phyloP scores from a whole-genome alignment of 1,140 invertebrate genomes.

The Sarcophaga peregrina region DNA sequence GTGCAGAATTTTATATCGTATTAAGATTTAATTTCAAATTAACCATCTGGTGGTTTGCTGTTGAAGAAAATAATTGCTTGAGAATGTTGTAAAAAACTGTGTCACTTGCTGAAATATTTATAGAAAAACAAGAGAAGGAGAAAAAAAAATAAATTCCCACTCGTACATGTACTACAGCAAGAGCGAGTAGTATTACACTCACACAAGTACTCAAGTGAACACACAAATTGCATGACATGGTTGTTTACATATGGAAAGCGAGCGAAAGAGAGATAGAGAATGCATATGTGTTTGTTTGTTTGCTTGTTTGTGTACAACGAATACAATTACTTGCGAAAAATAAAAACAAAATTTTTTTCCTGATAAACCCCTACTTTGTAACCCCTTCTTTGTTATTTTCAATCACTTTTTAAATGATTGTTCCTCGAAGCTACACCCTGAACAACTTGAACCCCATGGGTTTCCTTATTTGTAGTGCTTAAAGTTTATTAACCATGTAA shows the following conservation, averaged over 20 bases:
- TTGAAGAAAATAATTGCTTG: not conserved
- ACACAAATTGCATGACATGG: not conserved
- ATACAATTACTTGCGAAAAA: slow-evolving; percentile 12
- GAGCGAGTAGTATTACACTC: not conserved
- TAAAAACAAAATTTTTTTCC: not conserved
- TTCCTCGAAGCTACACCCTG: too few species aligned
- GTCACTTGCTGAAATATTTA: not conserved
- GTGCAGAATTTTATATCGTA: not conserved
- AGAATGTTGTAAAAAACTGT: not conserved
- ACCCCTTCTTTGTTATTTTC: too few species aligned
- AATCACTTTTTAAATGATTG: too few species aligned
- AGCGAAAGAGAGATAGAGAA: too few species aligned
- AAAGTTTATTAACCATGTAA: slow-evolving; percentile 12
- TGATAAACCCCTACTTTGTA: too few species aligned
- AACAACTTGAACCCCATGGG: too few species aligned
- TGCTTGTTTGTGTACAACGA: not conserved
- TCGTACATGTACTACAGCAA: not conserved
- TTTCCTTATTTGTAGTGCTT: too few species aligned
- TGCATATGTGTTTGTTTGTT: too few species aligned
- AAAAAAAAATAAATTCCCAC: not conserved
- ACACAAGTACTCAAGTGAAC: not conserved
- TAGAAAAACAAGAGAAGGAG: too few species aligned
- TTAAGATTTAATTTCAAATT: slow-evolving; percentile 1
- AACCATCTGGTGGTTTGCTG: not conserved
- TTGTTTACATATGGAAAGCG: not conserved